Conservation (phyloP, 2,113 vertebrate species). For the Trogon surrucura region DNA sequence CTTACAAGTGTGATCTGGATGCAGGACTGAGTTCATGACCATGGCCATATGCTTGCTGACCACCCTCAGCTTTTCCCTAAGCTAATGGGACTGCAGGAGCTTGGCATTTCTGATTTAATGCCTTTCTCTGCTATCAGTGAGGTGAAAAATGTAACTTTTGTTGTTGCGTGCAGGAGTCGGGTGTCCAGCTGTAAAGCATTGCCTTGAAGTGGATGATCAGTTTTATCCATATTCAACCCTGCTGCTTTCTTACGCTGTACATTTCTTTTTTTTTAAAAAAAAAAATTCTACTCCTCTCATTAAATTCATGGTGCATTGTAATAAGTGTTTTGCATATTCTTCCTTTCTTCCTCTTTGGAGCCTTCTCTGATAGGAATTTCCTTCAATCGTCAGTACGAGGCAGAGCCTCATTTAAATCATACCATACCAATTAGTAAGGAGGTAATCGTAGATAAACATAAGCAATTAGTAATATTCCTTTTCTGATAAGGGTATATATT, state of each 20-base stretch:
- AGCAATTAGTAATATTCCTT: neutral
- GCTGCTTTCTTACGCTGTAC: neutral
- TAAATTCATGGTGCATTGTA: slow-evolving; percentile 25
- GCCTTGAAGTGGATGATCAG: neutral
- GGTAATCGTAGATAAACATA: neutral
- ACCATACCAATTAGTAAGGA: neutral
- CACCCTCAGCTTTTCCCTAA: neutral
- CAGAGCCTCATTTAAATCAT: neutral
- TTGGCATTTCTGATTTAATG: neutral
- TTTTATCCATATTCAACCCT: neutral
- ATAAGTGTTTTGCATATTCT: neutral
- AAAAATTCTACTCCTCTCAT: neutral
- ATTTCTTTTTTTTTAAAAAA: neutral
- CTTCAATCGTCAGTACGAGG: neutral
- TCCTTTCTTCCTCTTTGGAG: neutral
- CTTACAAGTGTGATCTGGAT: neutral
- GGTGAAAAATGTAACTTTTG: neutral
- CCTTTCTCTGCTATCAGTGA: neutral
- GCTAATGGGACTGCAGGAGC: neutral
- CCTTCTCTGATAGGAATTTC: neutral
- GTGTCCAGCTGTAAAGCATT: neutral
- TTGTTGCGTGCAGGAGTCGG: neutral
- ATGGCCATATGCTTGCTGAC: neutral
- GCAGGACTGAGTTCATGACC: neutral
- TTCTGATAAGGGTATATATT: neutral